phyloP scores from a whole-genome alignment of 2,888 invertebrate species.

The Tipula confusa region DNA sequence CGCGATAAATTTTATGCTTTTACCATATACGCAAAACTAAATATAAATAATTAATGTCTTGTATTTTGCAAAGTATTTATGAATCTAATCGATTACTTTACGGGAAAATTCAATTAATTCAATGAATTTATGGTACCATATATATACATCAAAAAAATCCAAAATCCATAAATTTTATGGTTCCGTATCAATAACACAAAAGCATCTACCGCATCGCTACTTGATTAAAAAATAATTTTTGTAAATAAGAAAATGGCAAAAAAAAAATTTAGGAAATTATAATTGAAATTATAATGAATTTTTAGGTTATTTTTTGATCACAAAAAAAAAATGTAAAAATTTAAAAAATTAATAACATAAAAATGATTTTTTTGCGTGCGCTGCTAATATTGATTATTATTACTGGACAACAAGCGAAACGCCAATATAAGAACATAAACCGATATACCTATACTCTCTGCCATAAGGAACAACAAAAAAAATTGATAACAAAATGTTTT shows the following conservation, averaged over 20 bases:
- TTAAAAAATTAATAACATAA: not conserved
- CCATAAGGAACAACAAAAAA: not conserved
- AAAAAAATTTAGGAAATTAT: constrained; percentile 7
- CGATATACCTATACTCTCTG: not conserved
- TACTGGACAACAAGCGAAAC: not conserved
- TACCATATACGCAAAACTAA: not conserved
- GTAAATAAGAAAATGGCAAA: too few relatives aligned
- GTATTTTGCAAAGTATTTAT: not conserved
- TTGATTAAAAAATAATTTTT: not conserved
- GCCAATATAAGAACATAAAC: not conserved
- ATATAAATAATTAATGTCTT: not conserved
- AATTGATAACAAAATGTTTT: not conserved
- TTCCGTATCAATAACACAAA: constrained; percentile 12
- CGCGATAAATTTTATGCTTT: not conserved
- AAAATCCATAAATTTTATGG: not conserved
- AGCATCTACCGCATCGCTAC: constrained; percentile 4
- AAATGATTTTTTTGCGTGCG: not conserved
- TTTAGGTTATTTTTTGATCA: not conserved
- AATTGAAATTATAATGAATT: not conserved
- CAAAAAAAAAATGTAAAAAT: too few relatives aligned
- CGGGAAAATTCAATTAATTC: not conserved
- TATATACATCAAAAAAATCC: not conserved
- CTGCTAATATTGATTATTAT: not conserved
- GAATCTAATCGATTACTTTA: not conserved
- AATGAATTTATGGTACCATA: not conserved